phyloP scores from a whole-genome alignment of 2,113 vertebrate species.

The Actenoides lindsayi region DNA sequence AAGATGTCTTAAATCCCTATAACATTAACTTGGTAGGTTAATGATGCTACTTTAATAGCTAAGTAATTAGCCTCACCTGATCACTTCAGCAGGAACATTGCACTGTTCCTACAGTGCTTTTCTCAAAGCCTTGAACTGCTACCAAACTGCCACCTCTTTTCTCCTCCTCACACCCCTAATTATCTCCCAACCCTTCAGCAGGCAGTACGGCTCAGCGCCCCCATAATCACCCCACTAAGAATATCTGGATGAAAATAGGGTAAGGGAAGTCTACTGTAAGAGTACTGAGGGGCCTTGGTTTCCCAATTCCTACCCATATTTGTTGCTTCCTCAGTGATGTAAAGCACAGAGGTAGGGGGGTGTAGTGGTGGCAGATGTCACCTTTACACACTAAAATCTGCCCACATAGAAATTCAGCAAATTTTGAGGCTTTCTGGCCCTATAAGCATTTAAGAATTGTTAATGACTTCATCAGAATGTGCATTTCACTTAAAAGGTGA shows the following conservation, averaged over 20 bases:
- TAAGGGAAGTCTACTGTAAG: background rate
- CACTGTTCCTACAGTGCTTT: background rate
- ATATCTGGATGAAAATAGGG: background rate
- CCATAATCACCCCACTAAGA: background rate
- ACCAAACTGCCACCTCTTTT: background rate
- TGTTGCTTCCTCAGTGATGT: background rate
- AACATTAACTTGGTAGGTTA: background rate
- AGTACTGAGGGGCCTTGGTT: background rate
- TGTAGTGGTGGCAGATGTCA: background rate
- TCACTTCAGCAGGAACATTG: background rate
- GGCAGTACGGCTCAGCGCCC: background rate
- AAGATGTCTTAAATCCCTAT: background rate
- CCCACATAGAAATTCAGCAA: background rate
- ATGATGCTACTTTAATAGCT: background rate
- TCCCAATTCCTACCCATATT: background rate
- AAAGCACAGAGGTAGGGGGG: background rate
- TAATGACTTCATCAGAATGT: background rate
- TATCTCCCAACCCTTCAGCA: background rate
- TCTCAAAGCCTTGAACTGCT: background rate
- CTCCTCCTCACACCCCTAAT: background rate
- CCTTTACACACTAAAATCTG: background rate
- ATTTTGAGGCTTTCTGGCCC: background rate
- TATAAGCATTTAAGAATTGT: background rate
- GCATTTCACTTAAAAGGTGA: background rate
- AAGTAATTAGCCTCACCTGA: background rate